Conservation (phyloP, 2,113 vertebrate genomes). For the Pachypanchax playfairii region DNA sequence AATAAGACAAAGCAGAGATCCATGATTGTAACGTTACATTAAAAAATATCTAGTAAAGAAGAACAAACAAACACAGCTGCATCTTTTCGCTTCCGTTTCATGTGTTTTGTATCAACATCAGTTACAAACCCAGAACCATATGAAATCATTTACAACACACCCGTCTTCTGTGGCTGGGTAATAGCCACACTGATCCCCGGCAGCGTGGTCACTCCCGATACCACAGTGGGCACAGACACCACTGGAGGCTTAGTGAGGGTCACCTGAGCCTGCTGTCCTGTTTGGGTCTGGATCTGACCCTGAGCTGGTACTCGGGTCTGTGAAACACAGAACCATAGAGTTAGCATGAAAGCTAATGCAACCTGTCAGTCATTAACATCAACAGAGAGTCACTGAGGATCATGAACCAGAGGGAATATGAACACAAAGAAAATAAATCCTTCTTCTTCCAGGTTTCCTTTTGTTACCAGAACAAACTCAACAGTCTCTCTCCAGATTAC, state of each 20-base stretch:
- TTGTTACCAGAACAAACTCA: too few species aligned
- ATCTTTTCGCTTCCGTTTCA: neutral
- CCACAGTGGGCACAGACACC: slow-evolving; percentile 88
- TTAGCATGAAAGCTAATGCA: neutral
- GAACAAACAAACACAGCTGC: neutral
- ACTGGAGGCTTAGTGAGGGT: slow-evolving; percentile 89
- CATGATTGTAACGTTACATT: neutral
- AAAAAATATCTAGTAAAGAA: too few species aligned
- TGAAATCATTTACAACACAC: slow-evolving; percentile 42
- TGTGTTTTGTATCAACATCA: too few species aligned
- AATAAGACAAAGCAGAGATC: neutral
- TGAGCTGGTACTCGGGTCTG: slow-evolving; percentile 85
- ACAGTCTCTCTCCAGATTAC: too few species aligned
- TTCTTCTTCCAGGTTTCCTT: too few species aligned
- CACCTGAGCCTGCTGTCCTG: slow-evolving; percentile 86
- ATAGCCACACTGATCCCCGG: slow-evolving; percentile 90
- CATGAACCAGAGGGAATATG: too few species aligned
- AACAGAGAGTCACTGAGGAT: too few species aligned
- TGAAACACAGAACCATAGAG: neutral
- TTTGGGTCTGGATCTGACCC: slow-evolving; percentile 83
- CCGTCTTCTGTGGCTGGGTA: slow-evolving; percentile 85
- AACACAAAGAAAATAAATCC: too few species aligned
- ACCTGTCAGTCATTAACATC: neutral
- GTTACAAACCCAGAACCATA: too few species aligned
- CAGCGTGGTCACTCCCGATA: slow-evolving; percentile 88